Percentiles rank a stretch among this genome's conserved stretches.
These are phyloP conservation scores for Microcebus lehilahytsara DNA, from an alignment of 2,113 vertebrate species.

Conservation along the genomic window DNA sequence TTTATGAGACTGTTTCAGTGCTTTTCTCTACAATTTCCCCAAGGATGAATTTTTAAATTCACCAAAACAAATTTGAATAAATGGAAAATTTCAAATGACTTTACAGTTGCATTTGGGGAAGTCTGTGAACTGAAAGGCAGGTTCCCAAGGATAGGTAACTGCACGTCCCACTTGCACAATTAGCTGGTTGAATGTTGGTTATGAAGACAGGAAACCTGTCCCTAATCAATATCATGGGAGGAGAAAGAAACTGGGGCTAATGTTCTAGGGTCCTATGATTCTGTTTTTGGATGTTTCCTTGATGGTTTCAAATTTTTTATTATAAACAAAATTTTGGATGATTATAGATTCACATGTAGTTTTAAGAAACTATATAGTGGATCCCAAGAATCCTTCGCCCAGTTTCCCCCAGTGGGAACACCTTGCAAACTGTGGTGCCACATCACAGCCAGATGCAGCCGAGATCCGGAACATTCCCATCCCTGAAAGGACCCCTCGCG, in stretches of 20 bases:
- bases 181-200: not conserved
- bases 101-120: not conserved
- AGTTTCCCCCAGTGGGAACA: too few species aligned
- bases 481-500: fast-evolving
- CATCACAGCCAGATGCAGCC: not conserved
- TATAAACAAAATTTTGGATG: not conserved
- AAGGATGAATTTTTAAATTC: not conserved
- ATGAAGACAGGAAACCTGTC: not conserved
- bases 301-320: not conserved
- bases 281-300: not conserved
- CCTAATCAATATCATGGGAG: not conserved
- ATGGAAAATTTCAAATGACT: not conserved
- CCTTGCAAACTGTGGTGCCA: fast-evolving
- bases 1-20: not conserved
- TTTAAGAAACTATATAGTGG: not conserved
- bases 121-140: not conserved
- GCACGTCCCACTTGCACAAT: not conserved
- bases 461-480: fast-evolving
- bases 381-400: fast-evolving
- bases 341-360: not conserved
- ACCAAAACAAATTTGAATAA: not conserved
- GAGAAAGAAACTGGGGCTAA: fast-evolving
- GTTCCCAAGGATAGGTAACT: not conserved
- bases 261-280: not conserved
- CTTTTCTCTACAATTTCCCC: not conserved